Evolutionary conservation across 2,113 vertebrate genomes (phyloP).

Genomic region (Leucopsar rothschildi): DNA sequence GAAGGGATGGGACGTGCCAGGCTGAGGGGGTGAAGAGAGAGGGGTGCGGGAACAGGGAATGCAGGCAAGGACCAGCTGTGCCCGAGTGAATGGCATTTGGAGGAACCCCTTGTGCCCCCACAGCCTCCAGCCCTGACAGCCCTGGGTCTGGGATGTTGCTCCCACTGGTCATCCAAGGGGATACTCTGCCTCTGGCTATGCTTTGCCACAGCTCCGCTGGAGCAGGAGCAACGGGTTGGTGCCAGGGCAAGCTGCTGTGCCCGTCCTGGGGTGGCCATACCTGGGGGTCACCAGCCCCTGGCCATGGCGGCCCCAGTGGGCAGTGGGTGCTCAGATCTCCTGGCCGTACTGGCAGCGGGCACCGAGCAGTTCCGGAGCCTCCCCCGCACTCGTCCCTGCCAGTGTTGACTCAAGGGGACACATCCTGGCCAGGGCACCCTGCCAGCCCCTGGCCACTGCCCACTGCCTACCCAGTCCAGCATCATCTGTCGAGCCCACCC

Average conservation of each 20-base stretch:
- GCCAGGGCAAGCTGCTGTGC: fast-evolving
- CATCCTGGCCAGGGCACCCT: slow-evolving; percentile 4
- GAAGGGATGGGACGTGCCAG: too few species aligned
- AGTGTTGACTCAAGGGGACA: not conserved
- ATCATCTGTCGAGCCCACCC: not conserved
- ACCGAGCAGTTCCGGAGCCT: not conserved
- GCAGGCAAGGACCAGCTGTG: not conserved
- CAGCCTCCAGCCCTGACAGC: not conserved
- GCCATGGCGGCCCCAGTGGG: not conserved
- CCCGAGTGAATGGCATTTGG: fast-evolving
- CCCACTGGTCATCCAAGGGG: not conserved
- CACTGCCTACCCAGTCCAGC: not conserved
- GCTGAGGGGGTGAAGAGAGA: not conserved
- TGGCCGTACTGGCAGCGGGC: fast-evolving
- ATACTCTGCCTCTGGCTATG: fast-evolving
- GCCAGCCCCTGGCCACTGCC: not conserved
- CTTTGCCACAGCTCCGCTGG: fast-evolving
- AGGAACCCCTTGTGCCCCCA: not conserved
- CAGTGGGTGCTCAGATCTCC: not conserved
- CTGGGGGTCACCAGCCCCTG: fast-evolving
- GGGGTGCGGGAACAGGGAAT: not conserved
- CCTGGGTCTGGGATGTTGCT: fast-evolving
- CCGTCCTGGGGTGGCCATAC: not conserved
- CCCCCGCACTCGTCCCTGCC: not conserved
- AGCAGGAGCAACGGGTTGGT: not conserved